Evolutionary conservation across 35 echinoderm and acorn worm species (phyloP).

Genomic region (Diadema setosum): DNA sequence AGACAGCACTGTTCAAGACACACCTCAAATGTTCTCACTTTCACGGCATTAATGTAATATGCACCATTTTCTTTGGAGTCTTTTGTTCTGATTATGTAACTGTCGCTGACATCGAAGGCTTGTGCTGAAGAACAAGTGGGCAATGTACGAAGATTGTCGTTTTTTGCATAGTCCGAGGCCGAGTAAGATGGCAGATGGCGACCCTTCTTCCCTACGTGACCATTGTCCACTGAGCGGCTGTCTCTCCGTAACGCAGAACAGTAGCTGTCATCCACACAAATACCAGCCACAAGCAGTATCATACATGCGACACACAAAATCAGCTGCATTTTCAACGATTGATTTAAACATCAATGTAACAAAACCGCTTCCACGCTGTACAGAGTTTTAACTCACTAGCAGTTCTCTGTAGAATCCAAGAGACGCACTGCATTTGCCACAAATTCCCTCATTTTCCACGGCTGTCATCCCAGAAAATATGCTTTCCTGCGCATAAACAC

Average conservation of each 20-base stretch:
- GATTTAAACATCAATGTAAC: not conserved
- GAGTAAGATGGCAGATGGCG: not conserved
- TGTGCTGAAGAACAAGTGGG: not conserved
- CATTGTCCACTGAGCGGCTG: not conserved
- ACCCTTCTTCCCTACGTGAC: conserved; percentile 13
- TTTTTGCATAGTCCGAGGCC: not conserved
- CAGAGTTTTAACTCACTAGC: no score
- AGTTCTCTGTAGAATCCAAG: no score
- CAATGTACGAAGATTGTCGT: not conserved
- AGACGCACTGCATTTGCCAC: no score
- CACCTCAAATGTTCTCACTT: not conserved
- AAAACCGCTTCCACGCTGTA: no score
- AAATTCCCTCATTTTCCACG: no score
- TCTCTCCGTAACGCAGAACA: not conserved
- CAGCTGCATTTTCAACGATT: not conserved
- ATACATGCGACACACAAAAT: not conserved
- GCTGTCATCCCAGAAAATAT: no score
- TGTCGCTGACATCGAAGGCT: not conserved
- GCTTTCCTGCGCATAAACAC: no score
- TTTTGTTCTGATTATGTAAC: conserved; percentile 28
- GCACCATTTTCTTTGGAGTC: conserved; percentile 9
- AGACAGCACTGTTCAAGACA: conserved; percentile 18
- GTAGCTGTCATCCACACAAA: not conserved
- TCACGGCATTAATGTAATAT: not conserved
- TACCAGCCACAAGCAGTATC: not conserved